Evolutionary conservation across 2,888 invertebrate species (phyloP).

Genomic region (Microctonus aethiopoides): DNA sequence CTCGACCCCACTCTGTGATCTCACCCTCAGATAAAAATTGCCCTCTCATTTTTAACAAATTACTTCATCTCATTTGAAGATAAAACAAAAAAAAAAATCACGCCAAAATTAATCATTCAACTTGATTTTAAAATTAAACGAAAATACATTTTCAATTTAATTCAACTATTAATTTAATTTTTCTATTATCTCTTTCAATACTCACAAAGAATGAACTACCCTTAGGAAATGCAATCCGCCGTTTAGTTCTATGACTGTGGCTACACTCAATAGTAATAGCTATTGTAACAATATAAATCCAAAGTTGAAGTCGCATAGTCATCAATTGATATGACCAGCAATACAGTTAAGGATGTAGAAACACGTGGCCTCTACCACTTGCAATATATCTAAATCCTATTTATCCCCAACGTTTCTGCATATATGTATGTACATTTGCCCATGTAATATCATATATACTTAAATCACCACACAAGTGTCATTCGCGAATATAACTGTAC

Average conservation of each 20-base stretch:
- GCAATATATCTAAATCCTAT: background rate
- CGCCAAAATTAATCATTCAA: background rate
- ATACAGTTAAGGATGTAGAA: background rate
- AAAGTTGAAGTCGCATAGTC: slow-evolving; percentile 46
- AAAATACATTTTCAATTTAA: background rate
- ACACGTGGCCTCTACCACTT: background rate
- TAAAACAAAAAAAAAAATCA: background rate
- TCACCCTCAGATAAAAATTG: background rate
- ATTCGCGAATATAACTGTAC: slow-evolving; percentile 22
- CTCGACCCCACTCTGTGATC: background rate
- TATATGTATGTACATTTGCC: background rate
- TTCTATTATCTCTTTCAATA: slow-evolving; percentile 39
- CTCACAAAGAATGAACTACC: slow-evolving; percentile 64
- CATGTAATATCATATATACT: slow-evolving; percentile 19
- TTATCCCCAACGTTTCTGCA: background rate
- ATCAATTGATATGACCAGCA: background rate
- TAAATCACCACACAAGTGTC: slow-evolving; percentile 20
- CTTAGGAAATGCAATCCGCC: slow-evolving; percentile 58
- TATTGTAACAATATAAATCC: slow-evolving; percentile 44
- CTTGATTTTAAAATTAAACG: background rate
- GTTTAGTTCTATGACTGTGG: slow-evolving; percentile 41
- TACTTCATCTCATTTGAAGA: background rate
- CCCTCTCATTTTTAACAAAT: background rate
- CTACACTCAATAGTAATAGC: slow-evolving; percentile 37
- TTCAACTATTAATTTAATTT: too few species aligned